Percentiles rank a stretch among this genome's conserved stretches.
These are phyloP conservation scores for Cryptus viduatorius DNA, from an alignment of 2,888 invertebrate species.

Conservation along the genomic window DNA sequence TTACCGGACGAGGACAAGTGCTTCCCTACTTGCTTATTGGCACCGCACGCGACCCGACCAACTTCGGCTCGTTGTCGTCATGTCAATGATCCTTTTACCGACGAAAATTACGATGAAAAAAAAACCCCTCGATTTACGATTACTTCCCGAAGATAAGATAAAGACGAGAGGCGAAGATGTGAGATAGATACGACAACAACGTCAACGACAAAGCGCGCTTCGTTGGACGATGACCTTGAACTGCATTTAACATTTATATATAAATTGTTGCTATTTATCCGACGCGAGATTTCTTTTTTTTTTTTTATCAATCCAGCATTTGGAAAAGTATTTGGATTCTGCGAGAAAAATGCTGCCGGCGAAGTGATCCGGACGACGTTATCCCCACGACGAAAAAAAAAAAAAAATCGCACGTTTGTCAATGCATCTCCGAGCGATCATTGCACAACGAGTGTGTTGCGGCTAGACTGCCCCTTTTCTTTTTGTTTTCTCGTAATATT, in stretches of 20 bases:
- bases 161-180: not conserved
- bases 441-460: constrained; percentile 1
- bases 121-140: constrained; percentile 1
- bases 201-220: constrained; percentile 9
- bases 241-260: constrained; percentile 43
- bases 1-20: constrained; percentile 41
- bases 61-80: not conserved
- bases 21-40: constrained; percentile 23
- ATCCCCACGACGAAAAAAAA: not conserved
- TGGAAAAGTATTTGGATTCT: not conserved
- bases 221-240: constrained; percentile 39
- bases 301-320: constrained; percentile 4
- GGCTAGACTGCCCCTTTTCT: constrained; percentile 26
- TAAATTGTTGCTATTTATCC: constrained; percentile 11
- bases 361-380: not conserved
- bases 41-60: not conserved
- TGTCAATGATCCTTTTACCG: constrained; percentile 45
- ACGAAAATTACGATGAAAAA: constrained; percentile 41
- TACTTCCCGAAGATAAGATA: constrained; percentile 3
- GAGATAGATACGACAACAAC: not conserved
- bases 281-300: not conserved
- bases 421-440: not conserved
- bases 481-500: constrained; percentile 17
- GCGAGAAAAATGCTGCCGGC: constrained; percentile 22
- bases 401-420: not conserved